Evolutionary conservation across 2,888 invertebrate genomes (phyloP).

Genomic region (Cylloceria caligata): DNA sequence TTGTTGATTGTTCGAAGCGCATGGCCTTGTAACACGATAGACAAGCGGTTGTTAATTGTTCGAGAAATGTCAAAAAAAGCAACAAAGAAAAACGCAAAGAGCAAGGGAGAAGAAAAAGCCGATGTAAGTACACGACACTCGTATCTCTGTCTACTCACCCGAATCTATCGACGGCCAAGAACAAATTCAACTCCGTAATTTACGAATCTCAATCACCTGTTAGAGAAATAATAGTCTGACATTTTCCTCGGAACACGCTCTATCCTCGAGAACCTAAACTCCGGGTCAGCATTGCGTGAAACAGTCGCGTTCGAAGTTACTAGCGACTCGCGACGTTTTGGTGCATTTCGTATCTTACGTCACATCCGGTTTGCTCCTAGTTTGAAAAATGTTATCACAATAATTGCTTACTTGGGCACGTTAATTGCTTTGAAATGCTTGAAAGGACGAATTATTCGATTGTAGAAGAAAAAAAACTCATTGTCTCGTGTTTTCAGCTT

Average conservation of each 20-base stretch:
- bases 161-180: conserved; percentile 45
- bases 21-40: conserved; percentile 29
- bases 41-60: conserved; percentile 50
- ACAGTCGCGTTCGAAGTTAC: conserved; percentile 18
- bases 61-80: conserved; percentile 78
- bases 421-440: no score
- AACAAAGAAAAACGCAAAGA: conserved; percentile 71
- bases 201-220: conserved; percentile 77
- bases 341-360: conserved; percentile 2
- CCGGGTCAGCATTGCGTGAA: conserved; percentile 54
- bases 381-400: background rate
- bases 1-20: conserved; percentile 26
- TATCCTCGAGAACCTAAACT: conserved; percentile 34
- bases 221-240: conserved; percentile 72
- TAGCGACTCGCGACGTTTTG: background rate
- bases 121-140: conserved; percentile 66
- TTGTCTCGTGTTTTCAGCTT: conserved; percentile 57
- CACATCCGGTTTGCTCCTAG: conserved; percentile 14
- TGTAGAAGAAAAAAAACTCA: background rate
- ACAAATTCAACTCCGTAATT: conserved; percentile 61
- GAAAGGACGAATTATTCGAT: background rate
- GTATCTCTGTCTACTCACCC: conserved; percentile 70
- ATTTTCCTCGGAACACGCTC: conserved; percentile 74
- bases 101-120: conserved; percentile 64
- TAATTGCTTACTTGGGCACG: background rate